phyloP scores from a whole-genome alignment of 2,113 vertebrate genomes.

The Cryptomyrus ogoouensis region DNA sequence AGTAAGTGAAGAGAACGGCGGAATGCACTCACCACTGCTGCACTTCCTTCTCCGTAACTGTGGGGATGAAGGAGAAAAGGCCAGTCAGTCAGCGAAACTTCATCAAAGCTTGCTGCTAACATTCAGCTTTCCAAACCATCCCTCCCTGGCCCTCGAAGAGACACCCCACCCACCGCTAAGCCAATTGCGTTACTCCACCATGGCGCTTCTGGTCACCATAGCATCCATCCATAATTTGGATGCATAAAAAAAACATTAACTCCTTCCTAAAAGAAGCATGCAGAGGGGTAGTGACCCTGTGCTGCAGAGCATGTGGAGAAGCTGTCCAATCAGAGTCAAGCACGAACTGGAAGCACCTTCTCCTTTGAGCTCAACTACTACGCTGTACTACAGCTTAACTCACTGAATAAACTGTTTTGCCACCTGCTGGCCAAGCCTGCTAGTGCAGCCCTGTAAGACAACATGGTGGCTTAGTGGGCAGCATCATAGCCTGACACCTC shows the following conservation, averaged over 20 bases:
- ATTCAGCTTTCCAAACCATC: neutral
- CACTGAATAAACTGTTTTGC: neutral
- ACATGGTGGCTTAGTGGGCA: neutral
- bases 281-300: neutral
- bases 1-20: neutral
- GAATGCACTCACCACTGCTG: conserved; percentile 38
- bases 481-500: neutral
- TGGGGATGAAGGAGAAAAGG: conserved; percentile 17
- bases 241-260: neutral
- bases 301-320: neutral
- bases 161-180: neutral
- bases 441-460: neutral
- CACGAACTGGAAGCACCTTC: neutral
- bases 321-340: neutral
- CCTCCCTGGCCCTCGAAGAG: neutral
- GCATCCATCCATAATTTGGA: neutral
- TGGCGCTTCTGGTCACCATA: neutral
- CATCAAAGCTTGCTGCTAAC: neutral
- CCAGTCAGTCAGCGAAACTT: neutral
- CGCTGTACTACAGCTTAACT: neutral
- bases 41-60: conserved; percentile 45
- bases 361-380: neutral
- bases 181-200: neutral
- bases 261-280: neutral
- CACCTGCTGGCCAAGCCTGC: neutral